phyloP scores from a whole-genome alignment of 2,797 vertebrate species.

The Pangasius mekongensis region DNA sequence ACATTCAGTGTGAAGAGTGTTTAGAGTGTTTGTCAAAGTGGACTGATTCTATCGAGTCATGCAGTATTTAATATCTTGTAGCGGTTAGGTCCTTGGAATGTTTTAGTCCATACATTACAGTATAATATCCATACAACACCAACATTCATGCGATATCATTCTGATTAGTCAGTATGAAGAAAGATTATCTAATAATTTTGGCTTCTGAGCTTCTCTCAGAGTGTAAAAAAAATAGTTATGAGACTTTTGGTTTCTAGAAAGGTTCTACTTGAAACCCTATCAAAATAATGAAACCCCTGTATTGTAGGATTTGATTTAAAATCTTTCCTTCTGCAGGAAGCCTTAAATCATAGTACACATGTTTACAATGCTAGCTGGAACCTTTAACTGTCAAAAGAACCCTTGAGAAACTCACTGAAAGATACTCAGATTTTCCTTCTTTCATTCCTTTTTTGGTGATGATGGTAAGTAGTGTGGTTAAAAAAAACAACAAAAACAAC shows the following conservation, averaged over 20 bases:
- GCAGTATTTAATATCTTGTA: not conserved
- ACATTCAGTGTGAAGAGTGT: not conserved
- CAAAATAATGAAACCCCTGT: too few species aligned
- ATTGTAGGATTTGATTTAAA: not conserved
- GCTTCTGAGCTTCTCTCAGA: not conserved
- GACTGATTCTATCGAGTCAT: not conserved
- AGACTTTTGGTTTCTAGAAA: not conserved
- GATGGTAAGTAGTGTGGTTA: too few species aligned
- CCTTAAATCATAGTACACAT: not conserved
- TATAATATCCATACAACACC: not conserved
- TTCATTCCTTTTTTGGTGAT: not conserved
- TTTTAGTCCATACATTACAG: not conserved
- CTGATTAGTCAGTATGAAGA: not conserved
- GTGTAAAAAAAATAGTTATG: not conserved
- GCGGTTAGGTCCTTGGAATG: too few species aligned
- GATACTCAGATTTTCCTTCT: too few species aligned
- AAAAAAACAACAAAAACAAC: too few species aligned
- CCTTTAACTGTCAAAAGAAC: not conserved
- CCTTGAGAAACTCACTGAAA: not conserved
- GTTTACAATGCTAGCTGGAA: not conserved
- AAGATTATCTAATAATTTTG: not conserved
- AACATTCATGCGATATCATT: not conserved
- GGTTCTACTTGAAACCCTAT: too few species aligned
- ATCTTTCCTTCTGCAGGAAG: not conserved
- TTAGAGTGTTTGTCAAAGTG: slow-evolving; percentile 2